phyloP scores from a whole-genome alignment of 1,140 invertebrate species.

The Drosophila mojavensis region DNA sequence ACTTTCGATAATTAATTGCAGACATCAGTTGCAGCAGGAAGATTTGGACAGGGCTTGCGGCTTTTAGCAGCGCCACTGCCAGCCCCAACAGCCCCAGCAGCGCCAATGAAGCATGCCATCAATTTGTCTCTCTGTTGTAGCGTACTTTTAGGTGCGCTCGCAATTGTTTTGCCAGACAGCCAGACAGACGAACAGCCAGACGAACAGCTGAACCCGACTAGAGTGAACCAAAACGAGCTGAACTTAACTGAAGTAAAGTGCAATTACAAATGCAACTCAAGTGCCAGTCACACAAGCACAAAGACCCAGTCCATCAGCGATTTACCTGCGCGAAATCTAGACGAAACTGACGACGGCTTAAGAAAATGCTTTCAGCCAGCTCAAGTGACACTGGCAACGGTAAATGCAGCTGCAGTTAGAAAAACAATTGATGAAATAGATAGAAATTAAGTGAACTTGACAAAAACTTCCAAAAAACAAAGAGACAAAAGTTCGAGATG shows the following conservation, averaged over 20 bases:
- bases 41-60: constrained; percentile 29
- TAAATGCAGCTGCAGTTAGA: constrained; percentile 38
- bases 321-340: constrained; percentile 19
- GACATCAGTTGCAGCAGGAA: constrained; percentile 81
- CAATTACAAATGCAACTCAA: constrained; percentile 82
- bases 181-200: constrained; percentile 42
- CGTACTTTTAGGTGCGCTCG: constrained; percentile 57
- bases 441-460: constrained; percentile 8
- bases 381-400: constrained; percentile 49
- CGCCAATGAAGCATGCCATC: constrained; percentile 71
- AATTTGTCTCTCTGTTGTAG: constrained; percentile 76
- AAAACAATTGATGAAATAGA: constrained; percentile 1
- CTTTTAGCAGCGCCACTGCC: background rate
- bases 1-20: constrained; percentile 84
- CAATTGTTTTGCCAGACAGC: constrained; percentile 67
- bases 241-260: constrained; percentile 61
- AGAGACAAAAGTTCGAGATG: background rate
- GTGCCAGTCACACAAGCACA: constrained; percentile 48
- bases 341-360: constrained; percentile 8
- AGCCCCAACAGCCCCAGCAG: background rate
- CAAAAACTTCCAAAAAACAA: background rate
- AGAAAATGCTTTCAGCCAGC: constrained; percentile 36
- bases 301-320: constrained; percentile 1
- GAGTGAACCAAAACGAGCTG: constrained; percentile 38
- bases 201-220: constrained; percentile 17